Evolutionary conservation across 2,888 invertebrate species (phyloP).

Genomic region (Atrina japonica): DNA sequence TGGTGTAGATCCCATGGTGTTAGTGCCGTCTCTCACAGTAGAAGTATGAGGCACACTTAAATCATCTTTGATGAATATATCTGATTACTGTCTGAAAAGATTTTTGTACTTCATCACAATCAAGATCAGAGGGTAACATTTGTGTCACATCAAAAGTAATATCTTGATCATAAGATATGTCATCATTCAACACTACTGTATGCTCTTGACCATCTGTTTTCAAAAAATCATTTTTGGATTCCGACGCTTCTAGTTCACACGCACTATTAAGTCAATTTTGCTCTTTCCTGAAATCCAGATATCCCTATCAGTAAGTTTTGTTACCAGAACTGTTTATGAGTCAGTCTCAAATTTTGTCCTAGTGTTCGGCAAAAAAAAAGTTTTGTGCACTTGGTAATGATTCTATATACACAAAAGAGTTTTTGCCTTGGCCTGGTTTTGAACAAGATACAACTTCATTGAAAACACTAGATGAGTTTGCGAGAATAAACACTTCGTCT

Average conservation of each 20-base stretch:
- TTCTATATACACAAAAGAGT: slow-evolving; percentile 8
- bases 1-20: slow-evolving; percentile 13
- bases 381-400: slow-evolving; percentile 8
- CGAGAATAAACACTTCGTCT: slow-evolving; percentile 18
- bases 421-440: neutral
- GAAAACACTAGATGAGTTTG: slow-evolving; percentile 21
- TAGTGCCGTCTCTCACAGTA: slow-evolving; percentile 7
- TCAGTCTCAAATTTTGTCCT: neutral
- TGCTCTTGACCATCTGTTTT: slow-evolving; percentile 7
- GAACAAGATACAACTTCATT: slow-evolving; percentile 13
- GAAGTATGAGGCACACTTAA: slow-evolving; percentile 5
- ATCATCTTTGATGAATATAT: slow-evolving; percentile 22
- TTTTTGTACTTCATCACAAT: slow-evolving; percentile 1
- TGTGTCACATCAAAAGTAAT: neutral
- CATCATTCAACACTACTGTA: slow-evolving; percentile 6
- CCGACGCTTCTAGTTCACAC: neutral
- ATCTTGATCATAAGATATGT: neutral
- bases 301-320: slow-evolving; percentile 11
- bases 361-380: slow-evolving; percentile 3
- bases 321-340: slow-evolving; percentile 3
- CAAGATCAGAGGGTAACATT: slow-evolving; percentile 1
- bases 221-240: neutral
- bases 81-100: neutral
- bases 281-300: slow-evolving; percentile 11
- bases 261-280: slow-evolving; percentile 18